These are phyloP conservation scores for Stictonetta naevosa DNA, from an alignment of 2,113 vertebrate species.

Conservation along the genomic window DNA sequence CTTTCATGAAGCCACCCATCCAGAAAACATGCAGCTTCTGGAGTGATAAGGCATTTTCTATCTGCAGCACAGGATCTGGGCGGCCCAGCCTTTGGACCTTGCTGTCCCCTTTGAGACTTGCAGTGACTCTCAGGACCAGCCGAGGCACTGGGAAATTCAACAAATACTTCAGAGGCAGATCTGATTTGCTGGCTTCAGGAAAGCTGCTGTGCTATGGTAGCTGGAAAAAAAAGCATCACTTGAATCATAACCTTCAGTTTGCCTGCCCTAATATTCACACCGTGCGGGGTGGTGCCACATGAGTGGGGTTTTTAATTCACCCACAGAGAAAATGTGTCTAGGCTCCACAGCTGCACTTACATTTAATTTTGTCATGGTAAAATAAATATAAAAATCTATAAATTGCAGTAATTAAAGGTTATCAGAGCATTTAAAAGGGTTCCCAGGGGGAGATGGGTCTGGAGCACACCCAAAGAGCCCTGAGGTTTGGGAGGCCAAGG, in stretches of 20 bases:
- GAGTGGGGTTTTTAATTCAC: background rate
- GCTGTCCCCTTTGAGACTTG: background rate
- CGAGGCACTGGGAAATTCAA: background rate
- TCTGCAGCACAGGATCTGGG: background rate
- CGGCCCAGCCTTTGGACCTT: background rate
- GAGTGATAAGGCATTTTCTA: background rate
- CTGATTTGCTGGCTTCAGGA: background rate
- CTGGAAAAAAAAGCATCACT: background rate
- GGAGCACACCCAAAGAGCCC: background rate
- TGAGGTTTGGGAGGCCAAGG: background rate
- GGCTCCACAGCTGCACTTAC: background rate
- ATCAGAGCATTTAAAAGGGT: background rate
- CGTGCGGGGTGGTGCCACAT: rapidly evolving
- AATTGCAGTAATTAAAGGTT: background rate
- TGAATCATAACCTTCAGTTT: background rate
- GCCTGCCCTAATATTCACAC: background rate
- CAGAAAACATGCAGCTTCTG: background rate
- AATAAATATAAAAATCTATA: background rate
- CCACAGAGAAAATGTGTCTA: background rate
- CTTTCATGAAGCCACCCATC: background rate
- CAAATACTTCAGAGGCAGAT: background rate
- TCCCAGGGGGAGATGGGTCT: background rate
- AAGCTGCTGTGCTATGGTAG: background rate
- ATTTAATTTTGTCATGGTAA: background rate
- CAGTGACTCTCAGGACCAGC: background rate